Base-by-base conservation (phyloP, 2,113 vertebrate species). In the Narcine bancroftii region DNA sequence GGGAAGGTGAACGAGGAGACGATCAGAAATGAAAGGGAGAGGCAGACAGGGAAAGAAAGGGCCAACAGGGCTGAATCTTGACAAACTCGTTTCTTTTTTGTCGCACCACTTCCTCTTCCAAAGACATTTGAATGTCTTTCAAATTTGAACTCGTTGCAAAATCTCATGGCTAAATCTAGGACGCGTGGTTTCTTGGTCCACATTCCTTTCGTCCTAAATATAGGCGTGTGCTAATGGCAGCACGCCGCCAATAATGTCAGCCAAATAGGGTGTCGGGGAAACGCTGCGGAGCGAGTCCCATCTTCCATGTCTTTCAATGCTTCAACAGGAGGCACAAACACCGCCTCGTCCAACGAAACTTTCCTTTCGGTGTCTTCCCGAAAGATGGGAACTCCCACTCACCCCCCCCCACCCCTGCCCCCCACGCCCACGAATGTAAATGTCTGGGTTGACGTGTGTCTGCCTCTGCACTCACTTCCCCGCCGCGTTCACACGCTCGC, bases 191-290 rank as follows among this genome's bases (percentile, higher is more conserved):
- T 60, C 65, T 69, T 69, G 63, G 63, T 9, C 1, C 21, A 21
- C 87, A 91, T 66, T 91, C 65, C 39, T 91, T 33, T 26, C 63
- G 26, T 42, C 36, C 89, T 91, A 91, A 47, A 69, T 91, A 91
- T 91, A 91, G 65, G 89, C 63, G 7, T 69, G 89, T 33, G 89
- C 42, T 91, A 39, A 91, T 47, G 10, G 39, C 69, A 47, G 89
- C 24, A 33, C 65, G 42, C 4, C 2, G 89, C 81, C n/a, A 47
- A n/a, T 15, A 91, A 6, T 24, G 10, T 75, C 29, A 33, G 9
- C 42, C 63, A 91, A 2, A 47, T 42, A 69, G 13, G 42, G 39
- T 45, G 39, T 69, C 33, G 17, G 33, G 17, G 29, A 33, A 24
- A 7, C 24, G 6, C n/a, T n/a, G n/a, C 33, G 7, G 33, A 63